Evolutionary conservation across 2,113 vertebrate genomes (phyloP), one percentile per base, ranked within the genome.

Genomic region (Grallaria varia): DNA sequence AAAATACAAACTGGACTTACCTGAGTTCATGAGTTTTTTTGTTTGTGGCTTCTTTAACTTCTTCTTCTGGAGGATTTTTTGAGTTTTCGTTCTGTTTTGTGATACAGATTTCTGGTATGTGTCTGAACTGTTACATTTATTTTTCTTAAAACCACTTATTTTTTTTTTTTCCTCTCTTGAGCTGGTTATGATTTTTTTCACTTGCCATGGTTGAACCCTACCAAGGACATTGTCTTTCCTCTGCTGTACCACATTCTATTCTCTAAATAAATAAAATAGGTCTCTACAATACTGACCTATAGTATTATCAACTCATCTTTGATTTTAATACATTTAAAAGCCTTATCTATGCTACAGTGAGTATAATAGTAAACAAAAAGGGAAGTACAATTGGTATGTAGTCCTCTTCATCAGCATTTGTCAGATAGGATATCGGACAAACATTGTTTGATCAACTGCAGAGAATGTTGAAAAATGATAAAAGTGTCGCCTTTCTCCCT

Each of bases 151-250:
- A 42, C 14, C 5, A n/a, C 14, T 22, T 24, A 7, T 50, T 53
- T 2, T 28, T 25, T 24, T 8, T 50, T 53, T 2, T 28, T 25
- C 5, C 8, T 33, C 4, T 7, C 18, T 52, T 56, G 23, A 74
- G 12, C 17, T 84, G 6, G 13, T 60, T 64, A 10, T 55, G 13
- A n/a, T 39, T 66, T 73, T 56, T 60, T 82, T 23, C 0, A 0
- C 21, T 74, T 89, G 31, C 14, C 6, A 0, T 47, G 31, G 20
- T 72, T 72, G 39, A 86, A n/a, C 24, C 13, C 6, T 85, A 8
- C 50, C 18, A 74, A 87, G 19, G 55, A 58, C 13, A 17, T 69
- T 35, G 44, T 62, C 13, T 53, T 6, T 76, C 5, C 18, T 69
- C 40, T 73, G 30, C 25, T 85, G 20, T 76, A 40, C 30, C 2